Evolutionary conservation across 2,113 vertebrate species (phyloP).

Genomic region (Podocnemis expansa): DNA sequence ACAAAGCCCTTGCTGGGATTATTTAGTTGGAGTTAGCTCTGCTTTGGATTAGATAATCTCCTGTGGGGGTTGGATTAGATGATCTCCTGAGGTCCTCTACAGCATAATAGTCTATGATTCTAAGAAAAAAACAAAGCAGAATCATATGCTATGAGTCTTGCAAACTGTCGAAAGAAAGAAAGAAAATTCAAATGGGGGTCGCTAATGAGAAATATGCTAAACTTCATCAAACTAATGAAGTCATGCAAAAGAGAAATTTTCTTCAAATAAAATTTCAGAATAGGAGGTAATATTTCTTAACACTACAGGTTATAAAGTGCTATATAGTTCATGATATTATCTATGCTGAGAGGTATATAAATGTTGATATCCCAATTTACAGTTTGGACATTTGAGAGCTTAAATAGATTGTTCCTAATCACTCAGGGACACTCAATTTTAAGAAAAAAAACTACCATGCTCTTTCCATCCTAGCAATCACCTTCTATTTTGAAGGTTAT

Average conservation of each 20-base stretch:
- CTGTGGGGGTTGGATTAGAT: no score
- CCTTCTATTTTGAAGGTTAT: background rate
- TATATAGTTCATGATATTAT: background rate
- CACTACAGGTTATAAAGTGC: background rate
- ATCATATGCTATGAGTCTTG: background rate
- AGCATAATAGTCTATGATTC: no score
- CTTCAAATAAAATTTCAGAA: background rate
- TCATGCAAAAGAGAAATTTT: background rate
- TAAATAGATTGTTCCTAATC: background rate
- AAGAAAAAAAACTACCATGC: no score
- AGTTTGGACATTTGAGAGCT: background rate
- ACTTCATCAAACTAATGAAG: constrained; percentile 5
- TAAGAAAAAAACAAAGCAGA: background rate
- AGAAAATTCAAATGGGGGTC: background rate
- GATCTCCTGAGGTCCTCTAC: no score
- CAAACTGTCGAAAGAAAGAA: background rate
- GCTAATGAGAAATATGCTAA: background rate
- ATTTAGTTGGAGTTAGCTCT: no score
- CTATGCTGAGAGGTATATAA: background rate
- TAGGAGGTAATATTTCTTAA: background rate
- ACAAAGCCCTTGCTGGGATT: no score
- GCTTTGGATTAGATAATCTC: no score
- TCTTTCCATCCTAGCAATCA: no score
- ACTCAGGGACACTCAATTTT: background rate
- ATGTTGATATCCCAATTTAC: background rate